Percentiles rank a stretch among this genome's conserved stretches.
Conservation (phyloP, 2,797 vertebrate genomes). For the Aerospiza tachiro region DNA sequence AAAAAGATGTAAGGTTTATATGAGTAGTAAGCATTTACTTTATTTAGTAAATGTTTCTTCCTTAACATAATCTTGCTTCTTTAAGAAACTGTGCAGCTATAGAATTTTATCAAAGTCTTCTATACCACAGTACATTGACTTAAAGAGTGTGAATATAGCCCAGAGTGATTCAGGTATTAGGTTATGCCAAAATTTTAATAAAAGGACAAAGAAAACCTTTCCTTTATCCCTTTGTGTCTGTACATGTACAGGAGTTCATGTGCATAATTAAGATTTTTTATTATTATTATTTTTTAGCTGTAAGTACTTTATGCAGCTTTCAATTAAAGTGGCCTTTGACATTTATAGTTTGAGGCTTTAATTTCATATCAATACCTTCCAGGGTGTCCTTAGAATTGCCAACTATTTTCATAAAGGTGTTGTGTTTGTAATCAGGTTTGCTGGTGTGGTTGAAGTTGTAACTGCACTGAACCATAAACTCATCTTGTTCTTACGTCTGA, state of each 20-base stretch:
- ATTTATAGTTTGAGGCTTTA: neutral
- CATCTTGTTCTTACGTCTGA: neutral
- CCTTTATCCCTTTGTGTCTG: neutral
- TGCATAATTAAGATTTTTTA: neutral
- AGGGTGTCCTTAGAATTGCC: neutral
- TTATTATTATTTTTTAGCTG: neutral
- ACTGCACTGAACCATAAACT: neutral
- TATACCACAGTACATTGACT: neutral
- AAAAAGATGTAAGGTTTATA: neutral
- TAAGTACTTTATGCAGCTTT: neutral
- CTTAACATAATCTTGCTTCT: neutral
- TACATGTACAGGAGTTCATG: accelerated
- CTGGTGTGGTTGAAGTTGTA: neutral
- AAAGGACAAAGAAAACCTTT: neutral
- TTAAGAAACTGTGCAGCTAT: neutral
- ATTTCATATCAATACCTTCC: neutral
- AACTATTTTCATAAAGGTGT: accelerated
- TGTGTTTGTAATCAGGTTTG: neutral
- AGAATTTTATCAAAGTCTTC: neutral
- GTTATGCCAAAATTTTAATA: neutral
- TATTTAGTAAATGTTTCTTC: neutral
- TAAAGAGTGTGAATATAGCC: neutral
- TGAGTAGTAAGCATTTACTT: neutral
- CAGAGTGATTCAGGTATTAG: neutral
- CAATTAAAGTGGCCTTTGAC: neutral